Evolutionary conservation across 2,113 vertebrate species (phyloP), one percentile per base, ranked within the genome.

Genomic region (Irena cyanogastra): DNA sequence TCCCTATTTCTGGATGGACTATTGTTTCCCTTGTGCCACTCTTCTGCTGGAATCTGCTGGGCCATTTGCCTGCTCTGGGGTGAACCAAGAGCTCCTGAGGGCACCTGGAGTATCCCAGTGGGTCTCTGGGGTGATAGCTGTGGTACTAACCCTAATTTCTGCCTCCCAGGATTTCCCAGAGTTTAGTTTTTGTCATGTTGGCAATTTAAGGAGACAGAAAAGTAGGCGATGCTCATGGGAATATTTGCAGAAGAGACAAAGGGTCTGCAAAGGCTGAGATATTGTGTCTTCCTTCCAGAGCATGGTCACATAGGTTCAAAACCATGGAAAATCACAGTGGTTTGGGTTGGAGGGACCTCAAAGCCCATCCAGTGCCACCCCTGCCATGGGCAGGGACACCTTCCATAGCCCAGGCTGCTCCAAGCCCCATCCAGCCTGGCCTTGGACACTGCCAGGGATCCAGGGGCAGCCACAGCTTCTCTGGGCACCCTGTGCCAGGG

Each of bases 381-480:
- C 23, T 83, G n/a, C 35, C 54, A 20, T 4, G 23, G 11, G 18
- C n/a, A 70, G 64, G 13, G 64, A 47, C n/a, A 47, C 9, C 15
- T 79, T 2, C 41, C 41, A 21, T 1, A 0, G 0, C 24, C 56
- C 56, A 70, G 24, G 20, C 0, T 16, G 13, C 41, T 63, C 74
- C 74, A 41, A 53, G 7, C 6, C 19, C 28, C 0, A 0, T 78
- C 64, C 84, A 47, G 0, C 47, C 47, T 41, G 30, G 23, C 19
- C 28, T 47, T 9, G 56, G n/a, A 2, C 47, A 26, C 7, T 63
- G 0, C 16, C 56, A 63, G 65, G 41, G 75, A 47, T 70, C 54
- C 83, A 87, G 75, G 56, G 20, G 24, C 47, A 87, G 65, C 65
- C 84, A 11, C 56, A 87, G 56, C 74, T 70, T 4, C 64, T 54